Base-by-base conservation (phyloP, 2,797 vertebrate genomes). In the Pantherophis vulpinus region DNA sequence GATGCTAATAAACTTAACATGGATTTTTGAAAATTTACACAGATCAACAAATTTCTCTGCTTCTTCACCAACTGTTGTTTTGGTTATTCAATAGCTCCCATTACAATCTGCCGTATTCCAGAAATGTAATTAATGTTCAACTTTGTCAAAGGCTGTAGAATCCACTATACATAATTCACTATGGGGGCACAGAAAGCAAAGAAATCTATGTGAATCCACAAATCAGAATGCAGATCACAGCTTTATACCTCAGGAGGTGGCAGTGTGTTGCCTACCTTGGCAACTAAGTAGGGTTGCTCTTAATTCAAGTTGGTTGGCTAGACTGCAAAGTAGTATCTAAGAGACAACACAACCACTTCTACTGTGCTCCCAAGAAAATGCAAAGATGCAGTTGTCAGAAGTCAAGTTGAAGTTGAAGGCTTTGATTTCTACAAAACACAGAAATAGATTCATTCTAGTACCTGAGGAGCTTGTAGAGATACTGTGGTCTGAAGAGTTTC, bases 381-480 rank as follows among this genome's bases (percentile, higher is more conserved):
- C 37, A 83, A 47, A 83, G 3, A 47, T 47, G 42, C 10, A 47
- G 74, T 25, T 47, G 42, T 42, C 20, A 83, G 23, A 23, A 47
- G 10, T 83, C 37, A 83, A 47, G 1, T 25, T 83, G 42, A 83
- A 47, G 23, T 25, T 47, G 20, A 83, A 83, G 42, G 20, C 61
- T 59, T 61, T 66, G 16, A 83, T 14, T 25, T 47, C 54, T 70
- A 25, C 61, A 88, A 88, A 90, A 91, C 11, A 18, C 16, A 86
- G 18, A 91, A 79, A 18, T 2, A 25, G n/a, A 60, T 59, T 83
- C 37, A 86, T 59, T 63, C 92, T 55, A 97, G 94, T 98, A 98
- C 98, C 98, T 98, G 98, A 97, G 98, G 97, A 95, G 98, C 97
- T 97, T 97, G 96, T 92, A 97, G 96, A 96, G 97, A 96, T 94